Percentiles rank a stretch among this genome's conserved stretches.
phyloP scores from a whole-genome alignment of 2,888 invertebrate genomes.

The Drosophila pseudotakahashii region DNA sequence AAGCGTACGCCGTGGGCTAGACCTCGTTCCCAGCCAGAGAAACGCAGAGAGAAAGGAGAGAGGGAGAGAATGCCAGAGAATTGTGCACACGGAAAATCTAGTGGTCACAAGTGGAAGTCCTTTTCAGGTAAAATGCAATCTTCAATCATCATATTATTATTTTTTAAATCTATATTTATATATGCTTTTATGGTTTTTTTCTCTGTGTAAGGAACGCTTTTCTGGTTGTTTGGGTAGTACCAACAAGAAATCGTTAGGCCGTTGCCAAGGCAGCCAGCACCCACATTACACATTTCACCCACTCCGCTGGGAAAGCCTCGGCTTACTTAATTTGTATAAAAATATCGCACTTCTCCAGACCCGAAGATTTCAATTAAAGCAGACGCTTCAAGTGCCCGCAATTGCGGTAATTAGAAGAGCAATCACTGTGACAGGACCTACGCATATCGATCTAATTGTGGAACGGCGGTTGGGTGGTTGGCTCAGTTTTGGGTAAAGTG shows the following conservation, averaged over 20 bases:
- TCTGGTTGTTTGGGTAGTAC: constrained; percentile 63
- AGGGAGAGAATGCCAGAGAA: neutral
- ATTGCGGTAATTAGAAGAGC: constrained; percentile 44
- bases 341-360: constrained; percentile 19
- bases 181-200: neutral
- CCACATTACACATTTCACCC: neutral
- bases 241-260: constrained; percentile 69
- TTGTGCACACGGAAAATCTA: neutral
- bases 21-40: constrained; percentile 35
- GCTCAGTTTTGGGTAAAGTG: constrained; percentile 13
- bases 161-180: no score
- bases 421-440: constrained; percentile 38
- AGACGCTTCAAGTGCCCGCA: constrained; percentile 42
- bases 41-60: neutral
- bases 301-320: neutral
- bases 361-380: constrained; percentile 45
- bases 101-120: no score
- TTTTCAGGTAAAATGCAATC: no score
- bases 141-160: no score
- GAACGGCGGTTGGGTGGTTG: constrained; percentile 4
- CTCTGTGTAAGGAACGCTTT: constrained; percentile 12
- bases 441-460: constrained; percentile 60
- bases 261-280: constrained; percentile 61
- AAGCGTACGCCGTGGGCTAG: constrained; percentile 40
- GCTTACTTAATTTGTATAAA: constrained; percentile 31